Evolutionary conservation across 2,888 invertebrate species (phyloP).

Genomic region (Cerceris ruficornis): DNA sequence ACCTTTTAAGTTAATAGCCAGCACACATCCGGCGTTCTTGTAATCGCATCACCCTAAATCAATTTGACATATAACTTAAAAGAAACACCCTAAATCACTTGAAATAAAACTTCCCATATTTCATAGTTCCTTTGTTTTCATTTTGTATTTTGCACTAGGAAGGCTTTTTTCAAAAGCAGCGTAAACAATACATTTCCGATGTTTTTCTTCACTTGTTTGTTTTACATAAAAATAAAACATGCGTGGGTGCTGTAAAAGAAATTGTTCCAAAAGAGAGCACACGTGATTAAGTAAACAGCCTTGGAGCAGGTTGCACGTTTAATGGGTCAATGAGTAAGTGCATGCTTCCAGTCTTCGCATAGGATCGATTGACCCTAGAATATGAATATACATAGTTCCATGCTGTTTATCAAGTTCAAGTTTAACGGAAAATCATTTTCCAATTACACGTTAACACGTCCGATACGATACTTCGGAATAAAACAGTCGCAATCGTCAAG

Average conservation of each 20-base stretch:
- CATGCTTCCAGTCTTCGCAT: constrained; percentile 24
- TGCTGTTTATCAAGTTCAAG: not conserved
- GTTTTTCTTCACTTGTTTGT: constrained; percentile 22
- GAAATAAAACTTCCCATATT: too few species aligned
- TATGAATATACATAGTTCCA: not conserved
- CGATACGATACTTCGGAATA: too few species aligned
- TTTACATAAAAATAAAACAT: constrained; percentile 20
- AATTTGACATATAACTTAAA: too few species aligned
- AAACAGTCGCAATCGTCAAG: too few species aligned
- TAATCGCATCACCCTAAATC: too few species aligned
- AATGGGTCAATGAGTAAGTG: constrained; percentile 40
- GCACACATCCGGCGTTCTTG: too few species aligned
- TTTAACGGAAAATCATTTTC: not conserved
- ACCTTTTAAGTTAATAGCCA: too few species aligned
- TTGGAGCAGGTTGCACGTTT: constrained; percentile 36
- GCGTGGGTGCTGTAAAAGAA: constrained; percentile 11
- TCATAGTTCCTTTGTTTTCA: too few species aligned
- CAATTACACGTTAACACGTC: not conserved
- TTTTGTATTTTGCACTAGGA: too few species aligned
- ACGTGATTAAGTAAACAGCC: constrained; percentile 22
- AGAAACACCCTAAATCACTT: too few species aligned
- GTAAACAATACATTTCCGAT: too few species aligned
- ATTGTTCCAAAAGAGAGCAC: constrained; percentile 25
- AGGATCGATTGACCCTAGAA: constrained; percentile 12
- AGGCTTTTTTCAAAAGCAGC: too few species aligned